Percentiles rank a stretch among this genome's conserved stretches.
These are phyloP conservation scores for Nestor notabilis DNA, from an alignment of 2,113 vertebrate species.

Conservation along the genomic window DNA sequence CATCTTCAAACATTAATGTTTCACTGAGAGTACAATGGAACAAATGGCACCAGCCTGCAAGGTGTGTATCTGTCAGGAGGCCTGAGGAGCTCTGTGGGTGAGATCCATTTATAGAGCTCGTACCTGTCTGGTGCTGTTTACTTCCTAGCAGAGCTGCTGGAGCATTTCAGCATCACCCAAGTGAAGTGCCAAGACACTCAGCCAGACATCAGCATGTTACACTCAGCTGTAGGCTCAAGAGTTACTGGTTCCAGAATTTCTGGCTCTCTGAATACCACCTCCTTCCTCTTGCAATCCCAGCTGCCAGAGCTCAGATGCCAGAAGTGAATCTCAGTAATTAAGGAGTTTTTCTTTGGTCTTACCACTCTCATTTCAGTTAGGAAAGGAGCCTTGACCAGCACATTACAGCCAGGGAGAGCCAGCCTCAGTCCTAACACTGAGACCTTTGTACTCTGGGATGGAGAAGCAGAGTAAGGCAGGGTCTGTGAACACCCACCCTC, in stretches of 20 bases:
- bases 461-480: not conserved
- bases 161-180: not conserved
- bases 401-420: not conserved
- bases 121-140: constrained; percentile 7
- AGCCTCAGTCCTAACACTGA: not conserved
- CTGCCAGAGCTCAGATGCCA: not conserved
- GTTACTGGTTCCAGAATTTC: not conserved
- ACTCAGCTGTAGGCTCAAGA: not conserved
- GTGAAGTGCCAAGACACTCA: constrained; percentile 8
- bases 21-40: not conserved
- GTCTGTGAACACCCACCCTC: not conserved
- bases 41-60: not conserved
- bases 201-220: constrained; percentile 23
- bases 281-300: not conserved
- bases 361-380: not conserved
- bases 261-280: not conserved
- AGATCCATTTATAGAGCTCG: not conserved
- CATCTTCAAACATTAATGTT: constrained; percentile 22
- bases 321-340: not conserved
- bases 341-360: not conserved
- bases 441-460: not conserved
- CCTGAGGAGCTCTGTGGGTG: not conserved
- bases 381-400: not conserved
- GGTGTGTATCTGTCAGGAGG: constrained; percentile 14
- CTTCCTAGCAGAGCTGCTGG: not conserved